Base-by-base conservation (phyloP, 2,113 vertebrate species). In the Mormoops blainvillei region DNA sequence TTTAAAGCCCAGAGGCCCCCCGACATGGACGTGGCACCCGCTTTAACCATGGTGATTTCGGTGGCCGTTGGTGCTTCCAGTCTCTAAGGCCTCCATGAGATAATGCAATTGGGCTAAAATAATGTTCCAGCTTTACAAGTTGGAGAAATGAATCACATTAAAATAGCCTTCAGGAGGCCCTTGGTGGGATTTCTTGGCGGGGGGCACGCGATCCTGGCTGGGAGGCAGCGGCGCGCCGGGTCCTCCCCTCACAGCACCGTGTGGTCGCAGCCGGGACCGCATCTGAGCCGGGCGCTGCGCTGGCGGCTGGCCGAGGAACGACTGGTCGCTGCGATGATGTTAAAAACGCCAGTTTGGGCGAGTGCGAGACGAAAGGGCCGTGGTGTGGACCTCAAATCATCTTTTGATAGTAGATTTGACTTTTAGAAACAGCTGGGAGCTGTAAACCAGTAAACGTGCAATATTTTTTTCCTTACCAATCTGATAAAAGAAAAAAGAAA, bases 91-190 rank as follows among this genome's bases (percentile, higher is more conserved):
- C 70, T 96, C 82, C 78, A 73, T 70, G 97, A 97, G 78, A 92
- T 96, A 96, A 97, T 96, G 97, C 90, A 73, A 89, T 87, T 94
- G 92, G 48, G 78, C 80, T 91, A 19, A n/a, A 9, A 19, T 76
- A 83, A 28, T 38, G 89, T 95, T 74, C 78, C 87, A 89, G 95
- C 76, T 92, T 91, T 89, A 83, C 88, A 91, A 97, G 94, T 91
- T 87, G 41, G 94, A 92, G 88, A 95, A 95, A 97, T 97, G 90
- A 96, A 97, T 97, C 95, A 96, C 90, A 87, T 95, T 95, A 94
- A 98, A 96, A 92, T 38, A 63, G 76, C 86, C 90, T 85, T 14
- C 24, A 68, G 86, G 94, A 91, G 90, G 95, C 56, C 33, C 87
- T 80, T 76, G 9, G 61, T n/a, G 93, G 97, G 85, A 97, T 41